These are phyloP conservation scores for Diplodus puntazzo DNA, from an alignment of 2,797 vertebrate species.

Conservation along the genomic window DNA sequence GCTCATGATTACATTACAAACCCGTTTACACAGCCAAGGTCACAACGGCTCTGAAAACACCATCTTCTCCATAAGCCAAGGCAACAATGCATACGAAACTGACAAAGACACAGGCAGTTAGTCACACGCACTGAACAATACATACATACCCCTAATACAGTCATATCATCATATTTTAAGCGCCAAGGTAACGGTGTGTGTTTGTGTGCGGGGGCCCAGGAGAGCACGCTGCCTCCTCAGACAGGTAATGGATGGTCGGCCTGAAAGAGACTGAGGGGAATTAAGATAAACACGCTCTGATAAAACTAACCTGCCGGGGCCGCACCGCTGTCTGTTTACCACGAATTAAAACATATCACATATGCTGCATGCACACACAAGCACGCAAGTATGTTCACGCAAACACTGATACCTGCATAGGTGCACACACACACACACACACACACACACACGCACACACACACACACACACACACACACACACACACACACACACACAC, in stretches of 20 bases:
- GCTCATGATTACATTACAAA: slow-evolving; percentile 78
- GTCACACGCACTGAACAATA: slow-evolving; percentile 67
- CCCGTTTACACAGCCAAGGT: slow-evolving; percentile 78
- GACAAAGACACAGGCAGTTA: slow-evolving; percentile 70
- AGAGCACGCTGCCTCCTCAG: slow-evolving; percentile 75
- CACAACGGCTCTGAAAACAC: slow-evolving; percentile 77
- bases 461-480: slow-evolving; percentile 10
- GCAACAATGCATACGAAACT: slow-evolving; percentile 70
- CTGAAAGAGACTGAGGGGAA: slow-evolving; percentile 81
- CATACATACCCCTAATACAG: slow-evolving; percentile 50
- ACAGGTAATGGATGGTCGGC: slow-evolving; percentile 82
- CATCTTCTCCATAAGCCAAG: slow-evolving; percentile 75
- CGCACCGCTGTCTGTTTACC: slow-evolving; percentile 72
- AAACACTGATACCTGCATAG: slow-evolving; percentile 30
- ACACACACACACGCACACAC: slow-evolving; percentile 23
- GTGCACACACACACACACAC: slow-evolving; percentile 10
- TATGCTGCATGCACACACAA: slow-evolving; percentile 44
- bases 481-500: slow-evolving; percentile 24
- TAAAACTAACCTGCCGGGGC: slow-evolving; percentile 71
- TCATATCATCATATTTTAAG: slow-evolving; percentile 76
- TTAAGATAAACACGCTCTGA: slow-evolving; percentile 84
- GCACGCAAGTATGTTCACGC: slow-evolving; percentile 5
- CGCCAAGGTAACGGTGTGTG: slow-evolving; percentile 57
- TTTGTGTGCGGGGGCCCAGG: slow-evolving; percentile 60
- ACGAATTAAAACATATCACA: slow-evolving; percentile 82